Percentiles rank a stretch among this genome's conserved stretches.
Evolutionary conservation across 2,888 invertebrate species (phyloP).

Genomic region (Cantharis lateralis): DNA sequence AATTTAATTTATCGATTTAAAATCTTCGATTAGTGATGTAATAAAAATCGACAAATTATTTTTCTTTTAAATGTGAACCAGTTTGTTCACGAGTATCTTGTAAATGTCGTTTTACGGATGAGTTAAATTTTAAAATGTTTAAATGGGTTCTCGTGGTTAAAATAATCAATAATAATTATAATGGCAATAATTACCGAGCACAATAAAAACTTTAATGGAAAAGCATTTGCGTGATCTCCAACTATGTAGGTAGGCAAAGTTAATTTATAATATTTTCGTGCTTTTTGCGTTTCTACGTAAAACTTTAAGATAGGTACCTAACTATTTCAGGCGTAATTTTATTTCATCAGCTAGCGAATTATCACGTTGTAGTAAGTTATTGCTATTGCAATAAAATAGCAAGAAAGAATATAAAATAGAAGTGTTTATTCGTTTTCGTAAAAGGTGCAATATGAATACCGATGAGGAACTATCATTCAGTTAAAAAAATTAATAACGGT

Average conservation of each 20-base stretch:
- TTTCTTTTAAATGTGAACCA: not conserved
- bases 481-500: constrained; percentile 2
- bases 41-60: not conserved
- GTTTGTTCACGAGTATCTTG: not conserved
- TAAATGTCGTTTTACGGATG: not conserved
- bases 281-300: not conserved
- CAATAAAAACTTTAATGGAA: not conserved
- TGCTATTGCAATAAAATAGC: not conserved
- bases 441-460: not conserved
- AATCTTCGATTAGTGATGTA: not conserved
- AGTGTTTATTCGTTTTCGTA: not conserved
- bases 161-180: not conserved
- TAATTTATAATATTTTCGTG: not conserved
- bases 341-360: not conserved
- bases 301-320: not conserved
- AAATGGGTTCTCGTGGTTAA: not conserved
- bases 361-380: not conserved
- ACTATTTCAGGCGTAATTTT: not conserved
- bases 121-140: not conserved
- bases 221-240: not conserved
- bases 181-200: not conserved
- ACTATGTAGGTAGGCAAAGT: not conserved
- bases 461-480: not conserved
- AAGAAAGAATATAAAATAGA: not conserved
- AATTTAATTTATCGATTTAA: not conserved